A percentile compares a stretch with the other conserved stretches of the same genome.
phyloP scores from a whole-genome alignment of 1,140 invertebrate genomes.

The Drosophila novamexicana region DNA sequence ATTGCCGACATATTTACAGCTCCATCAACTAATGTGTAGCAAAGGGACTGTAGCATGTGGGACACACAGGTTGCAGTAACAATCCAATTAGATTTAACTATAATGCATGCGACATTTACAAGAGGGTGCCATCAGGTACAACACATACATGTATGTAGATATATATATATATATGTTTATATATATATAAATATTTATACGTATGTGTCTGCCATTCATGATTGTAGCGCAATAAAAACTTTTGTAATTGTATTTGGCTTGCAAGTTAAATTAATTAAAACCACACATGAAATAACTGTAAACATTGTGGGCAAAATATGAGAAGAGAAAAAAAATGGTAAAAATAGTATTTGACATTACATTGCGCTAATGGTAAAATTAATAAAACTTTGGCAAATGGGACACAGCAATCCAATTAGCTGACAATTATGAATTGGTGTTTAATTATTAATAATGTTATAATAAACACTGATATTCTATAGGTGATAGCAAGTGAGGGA shows the following conservation, averaged over 20 bases:
- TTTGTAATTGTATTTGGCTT: slow-evolving; percentile 41
- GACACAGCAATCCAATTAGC: slow-evolving; percentile 37
- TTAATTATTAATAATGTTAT: slow-evolving; percentile 32
- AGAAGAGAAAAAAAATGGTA: neutral
- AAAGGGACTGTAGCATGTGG: slow-evolving; percentile 1
- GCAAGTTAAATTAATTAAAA: slow-evolving; percentile 47
- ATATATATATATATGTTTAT: neutral
- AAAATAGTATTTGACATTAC: slow-evolving; percentile 14
- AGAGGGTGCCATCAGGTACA: slow-evolving; percentile 28
- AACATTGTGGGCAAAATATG: neutral
- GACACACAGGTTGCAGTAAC: slow-evolving; percentile 32
- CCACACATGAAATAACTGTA: slow-evolving; percentile 6
- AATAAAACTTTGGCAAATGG: slow-evolving; percentile 4
- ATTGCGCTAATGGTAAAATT: slow-evolving; percentile 14
- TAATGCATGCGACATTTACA: slow-evolving; percentile 38
- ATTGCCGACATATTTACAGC: neutral
- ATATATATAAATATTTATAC: neutral
- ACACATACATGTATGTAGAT: neutral
- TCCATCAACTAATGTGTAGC: neutral
- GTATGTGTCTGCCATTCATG: neutral
- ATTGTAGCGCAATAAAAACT: slow-evolving; percentile 29
- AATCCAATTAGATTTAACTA: slow-evolving; percentile 50
- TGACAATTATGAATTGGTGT: slow-evolving; percentile 40
- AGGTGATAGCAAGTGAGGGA: neutral
- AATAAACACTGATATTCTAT: slow-evolving; percentile 3